Percentiles rank a stretch among this genome's conserved stretches.
Conservation (phyloP, 2,113 vertebrate genomes). For the Cebidichthys violaceus region DNA sequence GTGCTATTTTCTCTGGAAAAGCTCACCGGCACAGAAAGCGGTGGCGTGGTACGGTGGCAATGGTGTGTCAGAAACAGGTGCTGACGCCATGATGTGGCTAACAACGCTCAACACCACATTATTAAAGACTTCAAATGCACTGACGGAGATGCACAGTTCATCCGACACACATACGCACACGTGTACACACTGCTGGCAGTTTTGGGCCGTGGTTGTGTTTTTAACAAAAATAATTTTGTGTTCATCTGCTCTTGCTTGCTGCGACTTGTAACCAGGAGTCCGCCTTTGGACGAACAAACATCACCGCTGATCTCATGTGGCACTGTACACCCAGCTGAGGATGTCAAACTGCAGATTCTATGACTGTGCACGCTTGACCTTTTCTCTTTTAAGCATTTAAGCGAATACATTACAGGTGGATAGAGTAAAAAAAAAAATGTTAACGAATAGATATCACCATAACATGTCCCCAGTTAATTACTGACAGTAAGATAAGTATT, state of each 20-base stretch:
- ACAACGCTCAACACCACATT: slow-evolving; percentile 41
- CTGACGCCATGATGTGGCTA: slow-evolving; percentile 19
- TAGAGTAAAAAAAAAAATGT: background rate
- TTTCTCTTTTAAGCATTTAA: background rate
- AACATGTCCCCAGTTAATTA: no score
- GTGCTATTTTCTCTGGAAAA: slow-evolving; percentile 61
- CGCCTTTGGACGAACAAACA: slow-evolving; percentile 38
- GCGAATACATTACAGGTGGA: background rate
- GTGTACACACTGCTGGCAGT: slow-evolving; percentile 19
- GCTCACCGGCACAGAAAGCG: slow-evolving; percentile 26
- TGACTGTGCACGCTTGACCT: background rate
- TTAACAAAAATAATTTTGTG: slow-evolving; percentile 65
- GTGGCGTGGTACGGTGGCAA: background rate
- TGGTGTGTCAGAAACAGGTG: slow-evolving; percentile 27
- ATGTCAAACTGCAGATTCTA: background rate
- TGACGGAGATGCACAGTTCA: background rate
- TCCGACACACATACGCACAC: background rate
- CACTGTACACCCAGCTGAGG: slow-evolving; percentile 1
- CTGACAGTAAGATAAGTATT: background rate
- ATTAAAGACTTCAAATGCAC: slow-evolving; percentile 32
- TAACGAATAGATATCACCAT: no score
- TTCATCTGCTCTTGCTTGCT: slow-evolving; percentile 54
- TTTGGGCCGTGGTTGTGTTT: slow-evolving; percentile 51
- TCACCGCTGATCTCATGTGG: background rate
- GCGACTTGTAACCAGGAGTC: slow-evolving; percentile 69